Conservation (phyloP, 1,140 invertebrate species). For the Vollenhovia emeryi region DNA sequence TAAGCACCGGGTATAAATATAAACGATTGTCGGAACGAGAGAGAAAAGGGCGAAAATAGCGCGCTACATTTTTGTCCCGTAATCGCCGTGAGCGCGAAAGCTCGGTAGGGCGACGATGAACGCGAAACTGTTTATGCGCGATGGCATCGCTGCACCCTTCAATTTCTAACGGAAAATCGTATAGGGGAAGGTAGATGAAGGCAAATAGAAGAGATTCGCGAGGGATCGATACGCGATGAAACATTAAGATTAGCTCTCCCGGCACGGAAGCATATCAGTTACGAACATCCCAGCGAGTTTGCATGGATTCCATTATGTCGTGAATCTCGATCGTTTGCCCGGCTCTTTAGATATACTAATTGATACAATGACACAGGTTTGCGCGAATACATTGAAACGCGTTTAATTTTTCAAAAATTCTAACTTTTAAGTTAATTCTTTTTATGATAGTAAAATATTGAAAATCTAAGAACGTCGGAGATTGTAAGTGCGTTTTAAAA, state of each 20-base stretch:
- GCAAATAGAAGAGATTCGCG: not conserved
- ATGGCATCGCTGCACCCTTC: constrained; percentile 23
- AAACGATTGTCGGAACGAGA: constrained; percentile 37
- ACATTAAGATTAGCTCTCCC: constrained; percentile 27
- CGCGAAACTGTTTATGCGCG: constrained; percentile 17
- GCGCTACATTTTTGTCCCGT: constrained; percentile 7
- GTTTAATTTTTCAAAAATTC: not conserved
- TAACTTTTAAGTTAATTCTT: too few species aligned
- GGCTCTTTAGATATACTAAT: not conserved
- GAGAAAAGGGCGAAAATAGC: not conserved
- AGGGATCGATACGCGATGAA: not conserved
- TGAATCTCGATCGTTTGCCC: not conserved
- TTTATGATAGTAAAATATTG: not conserved
- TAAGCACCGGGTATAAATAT: constrained; percentile 32
- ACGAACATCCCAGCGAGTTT: not conserved
- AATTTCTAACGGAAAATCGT: constrained; percentile 27
- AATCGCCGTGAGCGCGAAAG: constrained; percentile 7
- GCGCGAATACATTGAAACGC: not conserved
- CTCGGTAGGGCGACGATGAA: not conserved
- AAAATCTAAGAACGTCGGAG: not conserved
- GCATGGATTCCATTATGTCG: not conserved
- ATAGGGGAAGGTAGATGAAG: not conserved
- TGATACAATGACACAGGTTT: not conserved
- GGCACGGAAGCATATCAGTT: not conserved
- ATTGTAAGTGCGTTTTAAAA: not conserved